Evolutionary conservation across 1,140 invertebrate genomes (phyloP), one percentile per base, ranked within the genome.

Genomic region (Pristionchus pacificus): DNA sequence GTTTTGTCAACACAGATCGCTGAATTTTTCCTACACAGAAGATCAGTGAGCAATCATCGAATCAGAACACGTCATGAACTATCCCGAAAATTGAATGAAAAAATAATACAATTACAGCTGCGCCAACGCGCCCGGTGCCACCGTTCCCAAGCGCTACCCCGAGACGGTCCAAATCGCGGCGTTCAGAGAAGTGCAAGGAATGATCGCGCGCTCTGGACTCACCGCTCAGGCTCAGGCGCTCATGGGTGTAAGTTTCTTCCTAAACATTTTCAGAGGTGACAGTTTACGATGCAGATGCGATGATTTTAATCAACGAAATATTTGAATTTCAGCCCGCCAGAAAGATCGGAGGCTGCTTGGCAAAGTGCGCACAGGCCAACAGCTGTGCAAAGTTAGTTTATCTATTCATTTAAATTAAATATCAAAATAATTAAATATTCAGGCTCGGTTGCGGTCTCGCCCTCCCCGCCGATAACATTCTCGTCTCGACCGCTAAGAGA

Each of bases 131-230:
- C 57, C 65, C 31, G 70, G 70, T n/a, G 63, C 58, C 3, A 68
- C 65, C 66, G 71, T 75, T 2, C 65, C 31, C 13, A 75, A 75
- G 28, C 70, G 74, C 30, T 75, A 69, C 55, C 74, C 74, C n/a
- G 74, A 75, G 30, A 75, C 68, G 6, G 61, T 75, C 29, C 74
- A 74, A 61, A 70, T 75, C 31, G 74, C 74, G 10, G 71, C 74
- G 3, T 68, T 75, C 49, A 57, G 65, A 33, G 74, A 75, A 60
- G 67, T 75, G 65, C 69, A 75, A 60, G 49, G 30, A 13, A 74
- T 74, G 65, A 65, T 75, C 29, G 28, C 27, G 24, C 49, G 71
- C 32, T 74, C 67, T 71, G 72, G 38, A 49, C 6, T 49, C 38
- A 19, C 38, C 38, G 38, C 6, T 19, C 38, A 49, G 38, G 38